A percentile compares a stretch with the other conserved stretches of the same genome.
phyloP scores from a whole-genome alignment of 2,888 invertebrate species.

The Pheosia gnoma region DNA sequence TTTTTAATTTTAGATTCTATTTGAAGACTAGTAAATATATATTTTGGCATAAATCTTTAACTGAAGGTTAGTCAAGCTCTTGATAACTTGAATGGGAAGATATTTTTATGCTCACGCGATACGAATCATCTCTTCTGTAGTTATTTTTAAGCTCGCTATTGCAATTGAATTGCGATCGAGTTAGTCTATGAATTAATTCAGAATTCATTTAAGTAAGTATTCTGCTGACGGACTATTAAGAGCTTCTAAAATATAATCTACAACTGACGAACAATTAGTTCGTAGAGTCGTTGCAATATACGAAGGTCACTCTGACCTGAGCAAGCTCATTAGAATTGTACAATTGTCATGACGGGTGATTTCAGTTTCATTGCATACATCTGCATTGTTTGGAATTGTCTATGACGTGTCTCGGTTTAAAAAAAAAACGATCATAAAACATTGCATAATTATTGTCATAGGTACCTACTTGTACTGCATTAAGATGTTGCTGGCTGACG shows the following conservation, averaged over 20 bases:
- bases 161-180: too few relatives aligned
- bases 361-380: slow-evolving; percentile 26
- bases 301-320: slow-evolving; percentile 28
- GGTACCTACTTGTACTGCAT: background rate
- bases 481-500: background rate
- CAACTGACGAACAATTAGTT: too few relatives aligned
- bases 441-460: slow-evolving; percentile 1
- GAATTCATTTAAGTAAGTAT: too few relatives aligned
- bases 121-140: too few relatives aligned
- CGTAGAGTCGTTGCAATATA: slow-evolving; percentile 1
- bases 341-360: slow-evolving; percentile 36
- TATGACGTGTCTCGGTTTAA: slow-evolving; percentile 29
- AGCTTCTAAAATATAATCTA: too few relatives aligned
- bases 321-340: slow-evolving; percentile 26
- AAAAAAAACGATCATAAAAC: slow-evolving; percentile 18
- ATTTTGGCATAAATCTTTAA: background rate
- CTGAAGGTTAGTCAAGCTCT: too few relatives aligned
- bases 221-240: too few relatives aligned
- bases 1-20: background rate
- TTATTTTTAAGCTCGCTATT: too few relatives aligned
- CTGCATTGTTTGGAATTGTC: slow-evolving; percentile 35
- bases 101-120: too few relatives aligned
- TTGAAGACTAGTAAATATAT: background rate
- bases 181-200: too few relatives aligned
- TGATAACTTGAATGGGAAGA: too few relatives aligned